Percentiles rank a stretch among this genome's conserved stretches.
Evolutionary conservation across 2,113 vertebrate species (phyloP).

Genomic region (Laticauda colubrina): DNA sequence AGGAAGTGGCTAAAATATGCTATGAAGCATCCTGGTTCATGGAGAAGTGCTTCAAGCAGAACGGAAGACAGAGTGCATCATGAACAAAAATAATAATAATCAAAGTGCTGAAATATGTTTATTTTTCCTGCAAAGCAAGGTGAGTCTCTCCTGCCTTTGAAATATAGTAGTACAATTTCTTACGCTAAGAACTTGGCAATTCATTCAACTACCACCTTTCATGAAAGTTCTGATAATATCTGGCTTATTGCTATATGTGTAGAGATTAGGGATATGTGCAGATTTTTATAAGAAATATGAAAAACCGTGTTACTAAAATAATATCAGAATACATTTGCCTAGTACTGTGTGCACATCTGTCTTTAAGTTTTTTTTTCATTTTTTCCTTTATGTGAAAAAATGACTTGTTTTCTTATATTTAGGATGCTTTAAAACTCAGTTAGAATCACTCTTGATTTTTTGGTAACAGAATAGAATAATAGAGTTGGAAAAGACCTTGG

Average conservation of each 20-base stretch:
- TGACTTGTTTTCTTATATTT: not conserved
- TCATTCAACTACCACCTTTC: not conserved
- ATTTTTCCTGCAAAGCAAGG: not conserved
- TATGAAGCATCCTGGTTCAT: slow-evolving; percentile 33
- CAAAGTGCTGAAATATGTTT: not conserved
- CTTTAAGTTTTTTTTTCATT: not conserved
- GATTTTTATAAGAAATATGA: not conserved
- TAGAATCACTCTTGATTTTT: not conserved
- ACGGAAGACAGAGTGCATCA: slow-evolving; percentile 6
- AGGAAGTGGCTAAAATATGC: slow-evolving; percentile 20
- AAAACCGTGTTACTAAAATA: not conserved
- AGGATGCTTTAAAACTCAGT: not conserved
- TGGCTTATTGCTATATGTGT: not conserved
- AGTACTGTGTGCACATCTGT: not conserved
- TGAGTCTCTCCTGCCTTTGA: not conserved
- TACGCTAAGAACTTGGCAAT: not conserved
- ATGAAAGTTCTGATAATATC: not conserved
- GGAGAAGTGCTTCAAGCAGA: not conserved
- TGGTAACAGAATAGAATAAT: not conserved
- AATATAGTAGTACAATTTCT: not conserved
- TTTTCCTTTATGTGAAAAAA: not conserved
- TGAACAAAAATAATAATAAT: not conserved
- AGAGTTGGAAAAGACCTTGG: not conserved
- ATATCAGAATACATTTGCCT: not conserved
- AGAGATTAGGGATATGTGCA: not conserved